phyloP scores from a whole-genome alignment of 2,888 invertebrate genomes.

The Pelosia muscerda region DNA sequence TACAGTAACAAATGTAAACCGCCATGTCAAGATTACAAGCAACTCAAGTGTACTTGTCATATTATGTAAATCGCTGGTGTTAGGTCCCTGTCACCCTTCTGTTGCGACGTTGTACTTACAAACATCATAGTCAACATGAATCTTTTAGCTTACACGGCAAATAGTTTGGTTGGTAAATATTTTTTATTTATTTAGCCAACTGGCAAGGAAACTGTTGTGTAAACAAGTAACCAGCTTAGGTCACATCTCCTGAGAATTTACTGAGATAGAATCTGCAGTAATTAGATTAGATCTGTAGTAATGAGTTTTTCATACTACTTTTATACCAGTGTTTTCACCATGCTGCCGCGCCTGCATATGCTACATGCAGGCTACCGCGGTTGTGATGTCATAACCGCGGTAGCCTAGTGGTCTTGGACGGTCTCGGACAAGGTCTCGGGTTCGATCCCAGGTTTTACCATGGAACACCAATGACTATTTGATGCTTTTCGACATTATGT shows the following conservation, averaged over 20 bases:
- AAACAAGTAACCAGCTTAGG: neutral
- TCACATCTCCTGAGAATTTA: neutral
- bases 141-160: neutral
- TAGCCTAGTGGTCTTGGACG: too few species aligned
- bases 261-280: neutral
- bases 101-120: neutral
- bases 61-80: constrained; percentile 5
- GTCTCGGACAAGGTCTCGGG: too few species aligned
- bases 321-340: too few species aligned
- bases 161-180: neutral
- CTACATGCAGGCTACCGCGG: too few species aligned
- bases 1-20: constrained; percentile 16
- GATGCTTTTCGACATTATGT: too few species aligned
- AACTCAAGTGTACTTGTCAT: constrained; percentile 5
- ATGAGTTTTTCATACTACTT: too few species aligned
- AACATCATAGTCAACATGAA: neutral
- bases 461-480: too few species aligned
- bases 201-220: neutral
- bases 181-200: neutral
- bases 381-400: too few species aligned
- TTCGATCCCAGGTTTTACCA: too few species aligned
- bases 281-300: neutral
- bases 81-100: constrained; percentile 3
- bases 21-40: constrained; percentile 9
- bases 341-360: too few species aligned